phyloP scores from a whole-genome alignment of 1,140 invertebrate genomes.

The Monomorium pharaonis region DNA sequence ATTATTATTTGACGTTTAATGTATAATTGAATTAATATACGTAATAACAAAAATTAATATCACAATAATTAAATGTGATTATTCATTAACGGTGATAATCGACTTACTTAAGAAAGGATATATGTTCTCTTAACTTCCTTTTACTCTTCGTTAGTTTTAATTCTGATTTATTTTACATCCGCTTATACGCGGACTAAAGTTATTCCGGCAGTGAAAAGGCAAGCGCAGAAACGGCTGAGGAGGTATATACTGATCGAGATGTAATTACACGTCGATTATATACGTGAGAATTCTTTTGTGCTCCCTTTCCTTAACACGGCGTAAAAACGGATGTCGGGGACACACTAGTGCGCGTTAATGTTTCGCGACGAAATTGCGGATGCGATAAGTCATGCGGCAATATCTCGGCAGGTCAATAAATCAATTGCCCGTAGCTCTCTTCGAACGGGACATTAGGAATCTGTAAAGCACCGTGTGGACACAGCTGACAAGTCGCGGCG shows the following conservation, averaged over 20 bases:
- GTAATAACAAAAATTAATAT: background rate
- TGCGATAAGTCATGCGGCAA: constrained; percentile 46
- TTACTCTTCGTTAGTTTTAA: background rate
- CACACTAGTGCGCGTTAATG: background rate
- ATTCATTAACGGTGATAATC: background rate
- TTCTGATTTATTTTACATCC: background rate
- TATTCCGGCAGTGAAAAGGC: background rate
- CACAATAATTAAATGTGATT: background rate
- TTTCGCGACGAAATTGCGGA: constrained; percentile 29
- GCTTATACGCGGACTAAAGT: background rate
- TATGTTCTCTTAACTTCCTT: background rate
- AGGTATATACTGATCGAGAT: constrained; percentile 16
- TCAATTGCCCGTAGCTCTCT: constrained; percentile 54
- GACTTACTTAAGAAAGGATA: background rate
- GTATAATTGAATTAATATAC: background rate
- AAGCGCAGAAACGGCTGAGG: background rate
- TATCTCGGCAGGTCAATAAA: constrained; percentile 64
- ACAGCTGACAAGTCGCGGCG: constrained; percentile 68
- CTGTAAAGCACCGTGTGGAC: constrained; percentile 67
- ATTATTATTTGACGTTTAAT: background rate
- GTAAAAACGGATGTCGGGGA: background rate
- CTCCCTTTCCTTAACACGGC: no score
- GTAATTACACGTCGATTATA: background rate
- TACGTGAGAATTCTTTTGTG: background rate
- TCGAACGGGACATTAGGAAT: constrained; percentile 56